Evolutionary conservation across 1,140 invertebrate species (phyloP).

Genomic region (Diabrotica undecimpunctata): DNA sequence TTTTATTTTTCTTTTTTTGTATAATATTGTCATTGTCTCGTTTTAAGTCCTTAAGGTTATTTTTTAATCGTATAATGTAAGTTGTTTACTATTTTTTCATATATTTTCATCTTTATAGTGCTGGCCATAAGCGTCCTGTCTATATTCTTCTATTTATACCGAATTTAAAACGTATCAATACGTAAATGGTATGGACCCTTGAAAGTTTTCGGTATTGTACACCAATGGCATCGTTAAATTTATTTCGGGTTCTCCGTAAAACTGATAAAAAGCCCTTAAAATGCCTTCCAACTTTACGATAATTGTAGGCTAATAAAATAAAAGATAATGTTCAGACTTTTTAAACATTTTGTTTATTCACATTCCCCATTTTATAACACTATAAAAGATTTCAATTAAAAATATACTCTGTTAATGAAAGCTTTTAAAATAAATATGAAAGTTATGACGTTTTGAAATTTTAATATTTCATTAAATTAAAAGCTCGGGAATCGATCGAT

Average conservation of each 20-base stretch:
- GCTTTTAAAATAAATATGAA: neutral
- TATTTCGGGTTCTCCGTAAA: slow-evolving; percentile 33
- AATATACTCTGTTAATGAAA: slow-evolving; percentile 1
- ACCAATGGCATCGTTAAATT: slow-evolving; percentile 26
- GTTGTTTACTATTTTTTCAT: no score
- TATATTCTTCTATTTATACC: no score
- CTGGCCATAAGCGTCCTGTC: no score
- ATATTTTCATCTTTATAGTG: no score
- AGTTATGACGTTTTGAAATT: slow-evolving; percentile 1
- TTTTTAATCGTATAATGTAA: no score
- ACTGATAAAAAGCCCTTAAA: slow-evolving; percentile 36
- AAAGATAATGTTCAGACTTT: slow-evolving; percentile 35
- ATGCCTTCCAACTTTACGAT: slow-evolving; percentile 38
- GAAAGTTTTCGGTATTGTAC: neutral
- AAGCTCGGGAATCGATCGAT: neutral
- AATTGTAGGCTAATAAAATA: slow-evolving; percentile 38
- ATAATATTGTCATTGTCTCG: no score
- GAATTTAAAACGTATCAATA: no score
- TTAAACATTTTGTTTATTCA: slow-evolving; percentile 32
- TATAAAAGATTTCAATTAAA: slow-evolving; percentile 3
- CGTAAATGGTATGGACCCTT: no score
- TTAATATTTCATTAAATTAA: neutral
- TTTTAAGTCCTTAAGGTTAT: no score
- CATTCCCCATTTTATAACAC: slow-evolving; percentile 29
- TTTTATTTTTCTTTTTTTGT: no score